Evolutionary conservation across 2,888 invertebrate species (phyloP), one percentile per base, ranked within the genome.

Genomic region (Laothoe populi): DNA sequence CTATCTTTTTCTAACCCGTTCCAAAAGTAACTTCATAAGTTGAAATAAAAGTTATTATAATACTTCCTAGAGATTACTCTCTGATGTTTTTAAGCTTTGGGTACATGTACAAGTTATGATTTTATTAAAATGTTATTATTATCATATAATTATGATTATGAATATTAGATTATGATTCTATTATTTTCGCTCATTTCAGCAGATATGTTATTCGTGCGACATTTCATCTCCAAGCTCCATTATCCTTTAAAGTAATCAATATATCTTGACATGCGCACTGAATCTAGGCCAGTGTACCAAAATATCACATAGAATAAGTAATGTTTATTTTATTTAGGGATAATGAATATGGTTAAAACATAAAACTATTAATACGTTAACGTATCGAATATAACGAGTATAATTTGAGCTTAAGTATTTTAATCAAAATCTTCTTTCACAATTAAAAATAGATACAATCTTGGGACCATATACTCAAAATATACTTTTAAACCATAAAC

Each of bases 181-280:
- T 16, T 53, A 16, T 53, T 35, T 19, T 19, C 19, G 10, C 4
- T 11, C 4, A 35, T 35, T 31, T 19, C 10, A 19, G 31, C 11
- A 31, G 16, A 26, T 26, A 19, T 31, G 16, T 16, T 16, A 26
- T 26, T 35, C 53, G 8, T 31, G 49, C 53, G 42, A 42, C 53
- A 53, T 42, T 53, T 53, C 31, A 13, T 26, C 24, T 49, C 49
- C 35, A 19, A 61, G 26, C 26, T 49, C 49, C 53, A 31, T 42
- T 53, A 13, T 19, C 42, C 21, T 60, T 7, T 48, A 66, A 45
- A 40, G 35, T n/a, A 84, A 92, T 92, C 92, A 91, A 92, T 92
- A 92, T 72, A 66, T 69, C 74, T 81, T 75, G 88, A 83, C 92
- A 92, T 92, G 92, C 92, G 92, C 90, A 90, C 70, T 74, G 85